Conservation (phyloP, 2,113 vertebrate species). For the Anhinga rufa region DNA sequence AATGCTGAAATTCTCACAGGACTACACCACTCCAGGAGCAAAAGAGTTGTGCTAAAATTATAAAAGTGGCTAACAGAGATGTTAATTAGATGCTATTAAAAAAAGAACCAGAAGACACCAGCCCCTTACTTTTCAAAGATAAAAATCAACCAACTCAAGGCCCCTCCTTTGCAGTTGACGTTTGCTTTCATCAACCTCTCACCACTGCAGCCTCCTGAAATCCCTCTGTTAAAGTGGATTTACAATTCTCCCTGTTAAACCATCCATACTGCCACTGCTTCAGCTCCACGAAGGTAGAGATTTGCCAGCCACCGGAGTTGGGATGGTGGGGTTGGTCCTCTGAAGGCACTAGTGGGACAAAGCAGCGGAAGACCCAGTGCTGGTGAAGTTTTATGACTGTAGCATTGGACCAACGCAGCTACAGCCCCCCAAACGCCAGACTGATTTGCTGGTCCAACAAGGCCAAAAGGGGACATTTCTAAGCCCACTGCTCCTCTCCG, state of each 20-base stretch:
- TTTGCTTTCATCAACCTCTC: neutral
- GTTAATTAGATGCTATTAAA: neutral
- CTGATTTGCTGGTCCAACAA: neutral
- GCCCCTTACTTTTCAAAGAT: neutral
- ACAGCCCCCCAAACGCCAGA: neutral
- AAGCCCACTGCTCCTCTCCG: neutral
- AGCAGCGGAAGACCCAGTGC: neutral
- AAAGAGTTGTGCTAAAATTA: neutral
- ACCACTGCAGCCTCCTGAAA: neutral
- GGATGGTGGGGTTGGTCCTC: neutral
- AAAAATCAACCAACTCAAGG: neutral
- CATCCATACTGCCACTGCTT: neutral
- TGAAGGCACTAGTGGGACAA: neutral
- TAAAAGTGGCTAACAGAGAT: neutral
- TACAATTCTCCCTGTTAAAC: neutral
- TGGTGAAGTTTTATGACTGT: neutral
- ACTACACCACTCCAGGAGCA: neutral
- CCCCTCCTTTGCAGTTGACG: rapidly evolving
- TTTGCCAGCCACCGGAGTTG: neutral
- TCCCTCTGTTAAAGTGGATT: neutral
- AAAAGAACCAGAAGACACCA: neutral
- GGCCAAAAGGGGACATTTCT: neutral
- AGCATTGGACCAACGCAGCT: neutral
- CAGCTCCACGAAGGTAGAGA: neutral
- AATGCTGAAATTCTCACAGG: neutral